Conservation (phyloP, 2,113 vertebrate species). For the Herpetotheres cachinnans region DNA sequence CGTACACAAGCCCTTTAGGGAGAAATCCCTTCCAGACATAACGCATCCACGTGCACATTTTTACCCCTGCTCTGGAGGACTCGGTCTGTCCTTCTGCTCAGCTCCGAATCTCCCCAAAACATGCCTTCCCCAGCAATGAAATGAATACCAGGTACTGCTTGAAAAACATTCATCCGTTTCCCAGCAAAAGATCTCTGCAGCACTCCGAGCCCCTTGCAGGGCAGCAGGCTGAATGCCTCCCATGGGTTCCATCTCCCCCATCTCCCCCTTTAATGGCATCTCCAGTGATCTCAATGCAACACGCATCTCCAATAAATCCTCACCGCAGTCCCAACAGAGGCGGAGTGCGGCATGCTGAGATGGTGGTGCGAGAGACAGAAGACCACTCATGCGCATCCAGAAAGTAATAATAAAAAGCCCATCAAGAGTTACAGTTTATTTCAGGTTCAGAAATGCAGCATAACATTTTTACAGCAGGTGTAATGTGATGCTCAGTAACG, state of each 20-base stretch:
- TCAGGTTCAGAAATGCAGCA: constrained; percentile 72
- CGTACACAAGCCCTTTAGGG: background rate
- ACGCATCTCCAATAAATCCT: background rate
- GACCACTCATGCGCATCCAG: background rate
- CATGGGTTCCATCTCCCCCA: background rate
- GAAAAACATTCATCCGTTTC: background rate
- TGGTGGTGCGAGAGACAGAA: background rate
- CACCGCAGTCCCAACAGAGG: background rate
- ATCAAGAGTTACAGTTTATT: constrained; percentile 74
- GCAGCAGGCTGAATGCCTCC: background rate
- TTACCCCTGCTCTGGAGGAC: background rate
- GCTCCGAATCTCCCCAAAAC: background rate
- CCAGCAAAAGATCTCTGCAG: background rate
- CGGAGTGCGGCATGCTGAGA: background rate
- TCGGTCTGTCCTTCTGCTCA: background rate
- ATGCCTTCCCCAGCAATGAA: background rate
- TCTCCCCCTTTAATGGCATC: background rate
- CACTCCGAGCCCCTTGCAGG: background rate
- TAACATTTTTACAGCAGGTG: constrained; percentile 74
- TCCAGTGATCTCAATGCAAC: background rate
- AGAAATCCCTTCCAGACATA: background rate
- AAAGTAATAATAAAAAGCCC: constrained; percentile 62
- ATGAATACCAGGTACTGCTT: background rate
- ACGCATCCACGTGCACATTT: background rate
- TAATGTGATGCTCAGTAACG: constrained; percentile 49